Conservation (phyloP, 2,888 invertebrate genomes). For the Plusia festucae region DNA sequence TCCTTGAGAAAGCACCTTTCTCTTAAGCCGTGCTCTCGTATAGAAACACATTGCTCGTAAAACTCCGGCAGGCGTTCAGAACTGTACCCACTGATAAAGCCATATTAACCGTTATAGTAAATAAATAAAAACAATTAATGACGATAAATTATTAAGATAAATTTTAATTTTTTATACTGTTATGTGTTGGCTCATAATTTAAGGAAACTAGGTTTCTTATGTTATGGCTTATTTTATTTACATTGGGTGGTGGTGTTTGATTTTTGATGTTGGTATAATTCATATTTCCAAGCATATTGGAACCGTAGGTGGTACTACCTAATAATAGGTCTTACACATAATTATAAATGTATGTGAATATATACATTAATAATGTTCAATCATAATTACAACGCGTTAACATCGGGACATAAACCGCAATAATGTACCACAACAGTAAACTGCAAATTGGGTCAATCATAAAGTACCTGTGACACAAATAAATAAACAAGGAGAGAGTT, state of each 20-base stretch:
- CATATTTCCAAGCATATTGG: neutral
- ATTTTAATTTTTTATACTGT: no score
- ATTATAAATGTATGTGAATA: neutral
- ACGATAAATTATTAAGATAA: neutral
- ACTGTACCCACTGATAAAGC: conserved; percentile 30
- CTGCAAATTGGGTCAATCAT: conserved; percentile 60
- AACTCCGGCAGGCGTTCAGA: conserved; percentile 59
- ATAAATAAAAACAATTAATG: neutral
- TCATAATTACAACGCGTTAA: conserved; percentile 24
- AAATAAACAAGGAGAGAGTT: conserved; percentile 73
- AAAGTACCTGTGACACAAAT: conserved; percentile 63
- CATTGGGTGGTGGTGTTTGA: no score
- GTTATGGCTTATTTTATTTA: no score
- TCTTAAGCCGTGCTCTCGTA: conserved; percentile 49
- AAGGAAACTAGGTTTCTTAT: no score
- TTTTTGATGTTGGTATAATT: no score
- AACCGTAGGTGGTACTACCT: neutral
- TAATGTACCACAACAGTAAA: conserved; percentile 33
- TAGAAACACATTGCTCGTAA: conserved; percentile 61
- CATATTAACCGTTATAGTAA: conserved; percentile 21
- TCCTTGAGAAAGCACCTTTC: conserved; percentile 49
- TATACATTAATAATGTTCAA: conserved; percentile 21
- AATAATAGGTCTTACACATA: neutral
- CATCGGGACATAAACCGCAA: conserved; percentile 26
- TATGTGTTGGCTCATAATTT: no score